phyloP scores from a whole-genome alignment of 1,140 invertebrate species.

The Aleiodes sp. region DNA sequence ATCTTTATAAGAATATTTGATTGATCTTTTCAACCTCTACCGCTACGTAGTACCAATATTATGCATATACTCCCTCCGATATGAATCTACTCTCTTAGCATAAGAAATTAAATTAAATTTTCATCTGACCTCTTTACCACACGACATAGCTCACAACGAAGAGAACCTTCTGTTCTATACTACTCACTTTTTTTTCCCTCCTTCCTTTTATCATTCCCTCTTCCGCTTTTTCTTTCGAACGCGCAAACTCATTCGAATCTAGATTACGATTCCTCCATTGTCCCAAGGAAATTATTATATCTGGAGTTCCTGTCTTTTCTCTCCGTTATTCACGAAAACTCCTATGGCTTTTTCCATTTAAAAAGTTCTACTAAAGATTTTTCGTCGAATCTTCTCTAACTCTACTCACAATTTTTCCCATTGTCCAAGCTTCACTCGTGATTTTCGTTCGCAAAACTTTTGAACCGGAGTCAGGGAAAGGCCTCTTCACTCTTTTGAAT shows the following conservation, averaged over 20 bases:
- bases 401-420: background rate
- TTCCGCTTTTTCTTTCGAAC: background rate
- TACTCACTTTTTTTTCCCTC: slow-evolving; percentile 12
- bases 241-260: slow-evolving; percentile 9
- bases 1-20: too few relatives aligned
- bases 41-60: background rate
- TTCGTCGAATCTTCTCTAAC: background rate
- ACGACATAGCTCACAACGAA: slow-evolving; percentile 18
- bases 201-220: background rate
- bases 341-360: background rate
- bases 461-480: background rate
- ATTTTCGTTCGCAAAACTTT: background rate
- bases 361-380: slow-evolving; percentile 12
- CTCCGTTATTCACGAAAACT: background rate
- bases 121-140: slow-evolving; percentile 39
- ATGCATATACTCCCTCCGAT: background rate
- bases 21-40: too few relatives aligned
- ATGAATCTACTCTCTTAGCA: slow-evolving; percentile 1
- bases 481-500: background rate
- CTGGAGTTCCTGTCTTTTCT: background rate
- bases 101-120: slow-evolving; percentile 53
- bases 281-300: slow-evolving; percentile 30
- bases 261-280: slow-evolving; percentile 29
- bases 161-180: slow-evolving; percentile 23
- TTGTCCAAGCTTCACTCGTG: background rate